Evolutionary conservation across 64 coral and sea anemone genomes (phyloP), one percentile per base, ranked within the genome.

Genomic region (Actinia tenebrosa): DNA sequence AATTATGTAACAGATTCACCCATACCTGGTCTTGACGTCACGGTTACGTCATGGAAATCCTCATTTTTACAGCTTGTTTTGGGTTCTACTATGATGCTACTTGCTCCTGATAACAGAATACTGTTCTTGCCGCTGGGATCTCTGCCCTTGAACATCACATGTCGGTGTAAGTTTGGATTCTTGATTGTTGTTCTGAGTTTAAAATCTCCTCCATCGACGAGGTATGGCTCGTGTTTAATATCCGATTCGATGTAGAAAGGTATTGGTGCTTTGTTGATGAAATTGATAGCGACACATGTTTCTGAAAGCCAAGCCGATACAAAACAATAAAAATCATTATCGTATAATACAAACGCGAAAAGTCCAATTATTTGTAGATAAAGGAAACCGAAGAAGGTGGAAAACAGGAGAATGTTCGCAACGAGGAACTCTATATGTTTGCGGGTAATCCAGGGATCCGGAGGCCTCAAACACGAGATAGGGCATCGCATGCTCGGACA

Each of bases 141-240:
- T 18, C 20, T 53, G 6, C 19, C 80, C 23, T 25, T 83, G 23
- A 83, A 83, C 16, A 44, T 54, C 46, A 83, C 54, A 23, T 83
- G 80, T 22, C 54, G 80, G 45, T 83, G 80, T 14, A 83, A 58
- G 4, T 83, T 18, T 52, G 80, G 80, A 44, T 58, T 52, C 54
- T 58, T 52, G 45, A 83, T 83, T 17, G 54, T 58, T 50, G 80
- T 83, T 58, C 54, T 83, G 10, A 83, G 80, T 16, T 83, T 83
- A 5, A 83, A 83, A 47, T 83, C 46, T 52, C 54, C 54, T 13
- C 80, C 54, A 50, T 52, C 54, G 45, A 83, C 54, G 14, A 83
- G 44, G 54, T 83, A 83, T n/a, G 46, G 45, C 17, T 83, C 80
- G 45, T 83, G 19, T 25, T 83, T 83, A 14, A 83, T 52, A 50